Percentiles rank a stretch among this genome's conserved stretches.
These are phyloP conservation scores for Plecturocebus donacophilus DNA, from an alignment of 2,113 vertebrate genomes.

Conservation along the genomic window DNA sequence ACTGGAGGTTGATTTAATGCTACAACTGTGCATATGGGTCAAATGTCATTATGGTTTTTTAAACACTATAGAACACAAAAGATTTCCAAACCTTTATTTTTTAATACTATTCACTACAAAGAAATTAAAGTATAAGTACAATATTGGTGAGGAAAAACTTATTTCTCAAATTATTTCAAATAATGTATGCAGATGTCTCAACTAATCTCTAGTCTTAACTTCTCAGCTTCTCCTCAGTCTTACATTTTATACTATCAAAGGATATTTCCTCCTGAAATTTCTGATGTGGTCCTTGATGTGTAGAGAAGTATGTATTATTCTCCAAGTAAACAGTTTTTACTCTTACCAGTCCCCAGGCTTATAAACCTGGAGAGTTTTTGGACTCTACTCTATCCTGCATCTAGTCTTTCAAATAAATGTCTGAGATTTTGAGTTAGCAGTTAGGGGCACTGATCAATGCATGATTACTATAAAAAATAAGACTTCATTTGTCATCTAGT, in stretches of 20 bases:
- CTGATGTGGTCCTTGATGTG: background rate
- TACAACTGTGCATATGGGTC: background rate
- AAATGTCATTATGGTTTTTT: background rate
- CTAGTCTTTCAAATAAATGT: background rate
- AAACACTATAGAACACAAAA: background rate
- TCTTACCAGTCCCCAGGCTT: background rate
- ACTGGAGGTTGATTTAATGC: conserved; percentile 21
- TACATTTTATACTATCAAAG: background rate
- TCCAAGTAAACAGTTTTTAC: background rate
- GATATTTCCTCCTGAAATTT: background rate
- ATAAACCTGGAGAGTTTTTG: background rate
- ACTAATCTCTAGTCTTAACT: background rate
- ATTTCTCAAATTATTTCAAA: conserved; percentile 37
- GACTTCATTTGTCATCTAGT: background rate
- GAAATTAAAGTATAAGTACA: background rate
- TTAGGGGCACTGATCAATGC: background rate
- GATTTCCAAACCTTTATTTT: background rate
- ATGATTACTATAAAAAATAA: background rate
- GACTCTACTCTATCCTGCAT: background rate
- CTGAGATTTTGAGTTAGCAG: background rate
- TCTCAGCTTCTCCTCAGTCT: background rate
- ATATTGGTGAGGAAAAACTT: background rate
- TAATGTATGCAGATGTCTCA: background rate
- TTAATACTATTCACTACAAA: background rate
- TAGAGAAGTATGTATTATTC: background rate